Base-by-base conservation (phyloP, 1,140 invertebrate genomes). In the Drosophila willistoni region DNA sequence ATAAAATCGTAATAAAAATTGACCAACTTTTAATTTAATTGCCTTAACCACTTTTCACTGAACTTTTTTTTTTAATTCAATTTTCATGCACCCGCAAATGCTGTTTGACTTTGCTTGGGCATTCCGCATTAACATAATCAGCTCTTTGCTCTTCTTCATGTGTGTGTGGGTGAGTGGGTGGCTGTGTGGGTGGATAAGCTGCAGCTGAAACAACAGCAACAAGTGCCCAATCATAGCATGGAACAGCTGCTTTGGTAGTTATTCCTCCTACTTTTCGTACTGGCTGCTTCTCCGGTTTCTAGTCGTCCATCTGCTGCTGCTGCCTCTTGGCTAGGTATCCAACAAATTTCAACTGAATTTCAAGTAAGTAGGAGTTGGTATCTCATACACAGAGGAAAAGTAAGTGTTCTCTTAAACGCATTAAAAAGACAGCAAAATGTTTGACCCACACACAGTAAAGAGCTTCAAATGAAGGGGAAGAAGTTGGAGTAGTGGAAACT, bases 1-100 rank as follows among this genome's bases (percentile, higher is more conserved):
- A 89, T 89, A 87, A 87, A 87, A 90, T 81, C 67, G 81, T 66
- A 69, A 87, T 79, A 73, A 82, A 22, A 81, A 79, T 83, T 54
- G 59, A 59, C 73, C 34, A 89, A 87, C 77, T 89, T 87, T 87
- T 89, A 87, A 84, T 87, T 87, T 84, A 84, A 89, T 87, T 81
- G 70, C 68, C 41, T 54, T 19, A 51, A 51, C 51, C 39, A 64
- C 64, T 70, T 71, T 83, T 77, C 67, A 65, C 51, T 22, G 57
- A 83, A 79, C 69, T 77, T 77, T 75, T 29, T 75, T 29, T 29
- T 79, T 78, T 75, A 84, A 87, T 89, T 87, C 68, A 89, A 87
- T 87, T 84, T 36, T 34, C 54, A 33, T 22, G 64, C 65, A 68
- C 69, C 44, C 77, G 59, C 80, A 87, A 87, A 60, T 74, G 68